Conservation (phyloP, 2,113 vertebrate genomes). For the Smithornis capensis region DNA sequence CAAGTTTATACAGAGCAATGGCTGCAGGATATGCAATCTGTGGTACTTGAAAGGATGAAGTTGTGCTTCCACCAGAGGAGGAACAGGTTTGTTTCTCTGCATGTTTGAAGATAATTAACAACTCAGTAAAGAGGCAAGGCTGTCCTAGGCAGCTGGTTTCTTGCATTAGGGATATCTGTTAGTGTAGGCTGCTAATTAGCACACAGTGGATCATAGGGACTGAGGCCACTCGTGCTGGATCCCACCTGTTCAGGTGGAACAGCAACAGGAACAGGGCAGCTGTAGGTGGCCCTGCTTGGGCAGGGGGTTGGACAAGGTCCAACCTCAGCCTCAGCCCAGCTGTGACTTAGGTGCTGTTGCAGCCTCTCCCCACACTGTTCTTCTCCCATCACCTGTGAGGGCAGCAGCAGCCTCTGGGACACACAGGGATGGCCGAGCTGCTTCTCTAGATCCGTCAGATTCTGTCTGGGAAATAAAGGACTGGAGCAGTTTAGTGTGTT, state of each 20-base stretch:
- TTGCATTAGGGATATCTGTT: neutral
- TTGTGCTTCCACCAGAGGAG: neutral
- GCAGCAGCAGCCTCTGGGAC: neutral
- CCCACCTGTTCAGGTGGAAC: neutral
- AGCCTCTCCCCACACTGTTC: neutral
- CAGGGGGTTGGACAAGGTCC: neutral
- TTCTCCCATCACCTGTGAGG: neutral
- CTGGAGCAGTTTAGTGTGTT: neutral
- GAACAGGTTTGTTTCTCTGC: neutral
- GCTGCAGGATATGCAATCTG: neutral
- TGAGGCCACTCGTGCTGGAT: rapidly evolving
- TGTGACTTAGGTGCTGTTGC: neutral
- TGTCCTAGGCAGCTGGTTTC: neutral
- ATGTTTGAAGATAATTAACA: neutral
- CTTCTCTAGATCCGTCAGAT: neutral
- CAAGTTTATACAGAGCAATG: neutral
- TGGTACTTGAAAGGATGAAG: neutral
- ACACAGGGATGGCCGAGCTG: neutral
- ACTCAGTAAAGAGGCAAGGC: neutral
- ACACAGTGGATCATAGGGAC: neutral
- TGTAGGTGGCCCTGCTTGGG: neutral
- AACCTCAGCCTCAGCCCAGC: neutral
- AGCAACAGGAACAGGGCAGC: neutral
- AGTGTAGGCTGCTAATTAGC: neutral
- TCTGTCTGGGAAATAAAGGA: neutral